These are phyloP conservation scores for Cheumatopsyche charites DNA, from an alignment of 1,140 invertebrate species.

Conservation along the genomic window DNA sequence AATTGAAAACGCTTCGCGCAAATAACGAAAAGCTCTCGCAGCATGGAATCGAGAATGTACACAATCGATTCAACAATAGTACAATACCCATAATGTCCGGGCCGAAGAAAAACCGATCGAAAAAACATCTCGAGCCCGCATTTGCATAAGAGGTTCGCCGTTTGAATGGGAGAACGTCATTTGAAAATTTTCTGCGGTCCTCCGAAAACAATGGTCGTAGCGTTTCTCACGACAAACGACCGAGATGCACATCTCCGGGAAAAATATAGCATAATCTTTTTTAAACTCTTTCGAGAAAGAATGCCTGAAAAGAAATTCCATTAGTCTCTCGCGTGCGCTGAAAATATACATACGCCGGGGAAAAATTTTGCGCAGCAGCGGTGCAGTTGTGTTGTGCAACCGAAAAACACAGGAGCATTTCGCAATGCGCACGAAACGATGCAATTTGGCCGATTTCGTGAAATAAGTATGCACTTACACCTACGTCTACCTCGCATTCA, in stretches of 20 bases:
- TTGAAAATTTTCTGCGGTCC: constrained; percentile 9
- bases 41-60: not conserved
- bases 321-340: constrained; percentile 25
- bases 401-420: not conserved
- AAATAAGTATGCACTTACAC: too few relatives aligned
- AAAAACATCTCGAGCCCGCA: not conserved
- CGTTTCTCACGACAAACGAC: constrained; percentile 26
- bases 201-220: constrained; percentile 3
- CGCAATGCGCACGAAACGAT: not conserved
- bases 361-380: constrained; percentile 8
- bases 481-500: too few relatives aligned
- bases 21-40: too few relatives aligned
- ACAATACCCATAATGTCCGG: not conserved
- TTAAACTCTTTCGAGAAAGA: constrained; percentile 34
- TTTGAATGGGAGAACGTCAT: constrained; percentile 3
- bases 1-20: too few relatives aligned
- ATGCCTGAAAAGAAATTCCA: constrained; percentile 43
- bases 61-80: not conserved
- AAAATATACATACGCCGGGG: constrained; percentile 1
- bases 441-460: too few relatives aligned
- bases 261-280: constrained; percentile 34
- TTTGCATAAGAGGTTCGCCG: constrained; percentile 3
- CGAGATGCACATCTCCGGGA: not conserved
- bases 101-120: not conserved
- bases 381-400: too few relatives aligned